phyloP scores from a whole-genome alignment of 2,113 vertebrate genomes.

The Calyptommatus sinebrachiatus region DNA sequence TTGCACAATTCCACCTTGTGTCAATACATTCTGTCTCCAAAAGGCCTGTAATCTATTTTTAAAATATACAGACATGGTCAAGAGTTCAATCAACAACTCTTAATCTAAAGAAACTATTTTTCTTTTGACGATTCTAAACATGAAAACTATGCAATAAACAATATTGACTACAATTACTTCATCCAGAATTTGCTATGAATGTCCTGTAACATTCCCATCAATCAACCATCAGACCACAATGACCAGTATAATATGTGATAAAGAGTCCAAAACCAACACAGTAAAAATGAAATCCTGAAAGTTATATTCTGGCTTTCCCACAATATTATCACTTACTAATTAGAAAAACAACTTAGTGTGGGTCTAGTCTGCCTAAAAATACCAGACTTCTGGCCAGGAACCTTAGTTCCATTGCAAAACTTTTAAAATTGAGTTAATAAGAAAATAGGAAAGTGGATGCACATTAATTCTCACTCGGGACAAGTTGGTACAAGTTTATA shows the following conservation, averaged over 20 bases:
- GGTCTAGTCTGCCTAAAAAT: neutral
- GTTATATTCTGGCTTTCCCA: constrained; percentile 21
- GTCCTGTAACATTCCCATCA: neutral
- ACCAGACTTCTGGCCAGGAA: neutral
- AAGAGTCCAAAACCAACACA: constrained; percentile 46
- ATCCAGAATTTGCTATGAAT: constrained; percentile 11
- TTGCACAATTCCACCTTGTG: constrained; percentile 25
- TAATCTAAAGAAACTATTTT: constrained; percentile 38
- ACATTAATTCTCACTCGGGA: neutral
- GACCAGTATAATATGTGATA: constrained; percentile 35
- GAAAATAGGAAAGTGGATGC: neutral
- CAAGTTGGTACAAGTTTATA: neutral
- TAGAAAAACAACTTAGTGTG: neutral
- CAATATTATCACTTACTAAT: constrained; percentile 30
- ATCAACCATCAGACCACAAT: constrained; percentile 10
- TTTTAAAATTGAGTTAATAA: neutral
- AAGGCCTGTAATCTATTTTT: constrained; percentile 40
- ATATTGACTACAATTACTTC: neutral
- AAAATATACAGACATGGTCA: constrained; percentile 24
- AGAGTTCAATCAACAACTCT: constrained; percentile 18
- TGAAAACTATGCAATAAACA: constrained; percentile 21
- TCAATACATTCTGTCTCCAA: constrained; percentile 29
- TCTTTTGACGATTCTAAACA: constrained; percentile 21
- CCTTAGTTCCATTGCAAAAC: neutral
- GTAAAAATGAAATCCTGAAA: constrained; percentile 32